Evolutionary conservation across 2,113 vertebrate genomes (phyloP), one percentile per base, ranked within the genome.

Genomic region (Formicarius rufipectus): DNA sequence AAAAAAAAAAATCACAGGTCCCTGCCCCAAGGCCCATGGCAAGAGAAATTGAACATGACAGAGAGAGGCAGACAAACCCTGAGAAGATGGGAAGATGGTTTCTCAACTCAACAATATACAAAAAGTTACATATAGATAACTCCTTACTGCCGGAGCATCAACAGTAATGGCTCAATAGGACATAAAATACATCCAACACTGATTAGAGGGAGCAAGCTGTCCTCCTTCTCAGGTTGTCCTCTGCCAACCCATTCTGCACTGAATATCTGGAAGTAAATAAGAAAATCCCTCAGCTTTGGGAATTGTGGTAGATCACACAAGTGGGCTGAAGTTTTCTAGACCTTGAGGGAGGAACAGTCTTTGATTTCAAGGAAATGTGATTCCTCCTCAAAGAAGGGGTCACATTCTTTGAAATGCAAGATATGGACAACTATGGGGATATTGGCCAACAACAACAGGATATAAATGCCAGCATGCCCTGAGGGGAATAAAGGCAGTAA

Each of bases 321-420:
- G 68, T 66, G 64, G 79, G 39, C 39, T 96, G 89, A 90, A 92
- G 73, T 67, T 90, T 94, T 90, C 87, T 90, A 93, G 93, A 88
- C 76, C 64, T 68, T 83, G 60, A 86, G 44, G 90, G 60, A 75
- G 37, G 35, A 86, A 80, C 4, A 68, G 83, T 72, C 90, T 94
- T 96, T 91, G 93, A 92, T 90, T 96, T 84, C 72, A 93, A 84
- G 39, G 85, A 86, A 93, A 91, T 81, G 56, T 17, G 90, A 95
- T 67, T 92, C 68, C 39, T 90, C 64, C 76, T 93, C 76, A 95
- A 95, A 89, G 91, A 90, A 95, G 37, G 50, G 47, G 52, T 91
- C 68, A 56, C 52, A 74, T 77, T 94, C 93, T 96, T 93, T 95
- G 92, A 96, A 92, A 92, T 19, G 31, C 44, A 82, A 91, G 85